A percentile compares a stretch with the other conserved stretches of the same genome.
Conservation (phyloP, 2,888 invertebrate species). For the Drosophila paucipuncta region DNA sequence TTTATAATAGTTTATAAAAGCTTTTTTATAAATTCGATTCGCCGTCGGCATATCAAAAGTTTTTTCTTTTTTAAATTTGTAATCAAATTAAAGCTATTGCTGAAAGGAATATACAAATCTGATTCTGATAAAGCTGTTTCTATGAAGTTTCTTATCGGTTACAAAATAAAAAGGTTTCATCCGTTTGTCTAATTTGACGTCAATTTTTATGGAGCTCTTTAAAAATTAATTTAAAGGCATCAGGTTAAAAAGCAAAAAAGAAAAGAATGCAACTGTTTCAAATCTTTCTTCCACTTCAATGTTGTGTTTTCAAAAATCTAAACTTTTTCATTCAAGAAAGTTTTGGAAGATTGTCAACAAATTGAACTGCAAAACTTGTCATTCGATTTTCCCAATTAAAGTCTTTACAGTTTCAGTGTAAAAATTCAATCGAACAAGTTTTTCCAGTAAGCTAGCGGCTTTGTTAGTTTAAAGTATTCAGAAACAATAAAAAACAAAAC, state of each 20-base stretch:
- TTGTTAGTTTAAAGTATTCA: neutral
- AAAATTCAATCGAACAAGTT: neutral
- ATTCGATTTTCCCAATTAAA: neutral
- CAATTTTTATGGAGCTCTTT: too few species aligned
- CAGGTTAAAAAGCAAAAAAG: neutral
- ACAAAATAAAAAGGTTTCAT: neutral
- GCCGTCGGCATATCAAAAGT: neutral
- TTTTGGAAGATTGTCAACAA: too few species aligned
- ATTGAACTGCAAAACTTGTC: neutral
- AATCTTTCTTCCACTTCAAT: neutral
- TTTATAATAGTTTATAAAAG: neutral
- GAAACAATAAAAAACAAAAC: neutral
- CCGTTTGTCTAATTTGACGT: neutral
- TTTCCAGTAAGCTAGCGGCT: neutral
- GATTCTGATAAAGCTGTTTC: neutral
- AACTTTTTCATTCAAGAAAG: neutral
- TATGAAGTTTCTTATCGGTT: neutral
- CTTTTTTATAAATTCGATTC: neutral
- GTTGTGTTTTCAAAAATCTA: neutral
- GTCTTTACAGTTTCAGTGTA: neutral
- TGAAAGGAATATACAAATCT: neutral
- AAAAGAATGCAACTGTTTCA: neutral
- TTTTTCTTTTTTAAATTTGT: neutral
- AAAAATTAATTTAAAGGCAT: fast-evolving
- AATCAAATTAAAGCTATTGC: neutral